Conservation (phyloP, 2,888 invertebrate species). For the Hyalella azteca region DNA sequence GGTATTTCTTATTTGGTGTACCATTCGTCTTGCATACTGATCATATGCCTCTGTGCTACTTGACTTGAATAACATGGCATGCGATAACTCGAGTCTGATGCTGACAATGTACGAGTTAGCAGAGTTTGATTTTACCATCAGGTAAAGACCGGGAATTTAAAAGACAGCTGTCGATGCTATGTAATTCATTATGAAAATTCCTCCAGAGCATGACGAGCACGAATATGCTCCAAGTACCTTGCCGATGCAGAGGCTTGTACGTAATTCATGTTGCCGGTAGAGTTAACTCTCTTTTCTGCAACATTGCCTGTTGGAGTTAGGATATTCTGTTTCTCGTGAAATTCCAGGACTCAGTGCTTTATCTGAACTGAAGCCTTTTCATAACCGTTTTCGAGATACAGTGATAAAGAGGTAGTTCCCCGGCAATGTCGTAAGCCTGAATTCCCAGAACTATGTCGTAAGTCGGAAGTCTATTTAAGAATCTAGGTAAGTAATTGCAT, state of each 20-base stretch:
- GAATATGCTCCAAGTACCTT: neutral
- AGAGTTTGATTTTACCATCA: neutral
- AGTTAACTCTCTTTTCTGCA: neutral
- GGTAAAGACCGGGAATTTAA: neutral
- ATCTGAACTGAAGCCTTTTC: no score
- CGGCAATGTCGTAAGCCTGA: no score
- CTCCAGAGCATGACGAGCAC: neutral
- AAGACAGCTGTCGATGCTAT: neutral
- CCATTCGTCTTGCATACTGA: slow-evolving; percentile 14
- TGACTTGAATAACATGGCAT: neutral
- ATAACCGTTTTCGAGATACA: no score
- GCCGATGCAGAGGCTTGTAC: neutral
- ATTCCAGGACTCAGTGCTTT: no score
- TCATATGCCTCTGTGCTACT: neutral
- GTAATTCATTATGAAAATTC: neutral
- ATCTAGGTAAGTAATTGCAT: no score
- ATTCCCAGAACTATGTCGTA: no score
- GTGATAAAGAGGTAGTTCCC: no score
- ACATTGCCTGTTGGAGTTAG: neutral
- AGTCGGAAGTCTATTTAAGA: no score
- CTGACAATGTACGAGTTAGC: neutral
- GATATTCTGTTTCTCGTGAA: neutral
- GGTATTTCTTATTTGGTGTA: neutral
- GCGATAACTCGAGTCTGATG: neutral
- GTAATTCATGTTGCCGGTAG: neutral